phyloP scores from a whole-genome alignment of 1,140 invertebrate species.

The Spodoptera litura region DNA sequence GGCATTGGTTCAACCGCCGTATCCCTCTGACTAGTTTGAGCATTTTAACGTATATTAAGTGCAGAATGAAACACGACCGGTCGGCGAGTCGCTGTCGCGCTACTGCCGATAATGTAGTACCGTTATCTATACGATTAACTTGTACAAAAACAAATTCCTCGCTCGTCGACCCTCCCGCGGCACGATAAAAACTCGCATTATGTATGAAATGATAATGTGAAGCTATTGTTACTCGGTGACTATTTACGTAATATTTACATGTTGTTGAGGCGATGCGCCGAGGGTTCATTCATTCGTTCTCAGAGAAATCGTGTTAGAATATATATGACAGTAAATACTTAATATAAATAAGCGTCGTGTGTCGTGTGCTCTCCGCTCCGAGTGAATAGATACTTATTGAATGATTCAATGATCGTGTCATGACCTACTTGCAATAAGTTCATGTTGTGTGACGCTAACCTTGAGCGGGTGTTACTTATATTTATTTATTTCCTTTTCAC shows the following conservation, averaged over 20 bases:
- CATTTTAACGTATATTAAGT: conserved; percentile 74
- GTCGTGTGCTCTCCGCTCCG: conserved; percentile 5
- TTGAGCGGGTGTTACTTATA: background rate
- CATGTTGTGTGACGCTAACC: conserved; percentile 14
- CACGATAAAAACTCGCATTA: conserved; percentile 74
- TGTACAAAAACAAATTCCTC: conserved; percentile 78
- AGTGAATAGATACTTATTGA: conserved; percentile 26
- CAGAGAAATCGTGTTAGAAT: background rate
- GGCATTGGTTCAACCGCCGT: conserved; percentile 69
- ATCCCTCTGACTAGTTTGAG: conserved; percentile 75
- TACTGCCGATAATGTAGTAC: conserved; percentile 74
- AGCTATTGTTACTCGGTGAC: conserved; percentile 59
- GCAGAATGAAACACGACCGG: conserved; percentile 73
- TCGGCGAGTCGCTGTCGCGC: conserved; percentile 64
- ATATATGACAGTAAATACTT: conserved; percentile 14
- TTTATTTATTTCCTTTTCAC: conserved; percentile 34
- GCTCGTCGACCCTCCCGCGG: conserved; percentile 55
- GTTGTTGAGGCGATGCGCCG: conserved; percentile 11
- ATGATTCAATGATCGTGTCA: conserved; percentile 33
- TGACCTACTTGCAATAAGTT: conserved; percentile 30
- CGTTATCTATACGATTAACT: conserved; percentile 79
- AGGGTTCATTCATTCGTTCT: conserved; percentile 18
- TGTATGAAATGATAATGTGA: conserved; percentile 71
- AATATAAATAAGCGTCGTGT: background rate
- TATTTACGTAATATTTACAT: conserved; percentile 61